These are phyloP conservation scores for Xestia ashworthii DNA, from an alignment of 2,888 invertebrate species.

Conservation along the genomic window DNA sequence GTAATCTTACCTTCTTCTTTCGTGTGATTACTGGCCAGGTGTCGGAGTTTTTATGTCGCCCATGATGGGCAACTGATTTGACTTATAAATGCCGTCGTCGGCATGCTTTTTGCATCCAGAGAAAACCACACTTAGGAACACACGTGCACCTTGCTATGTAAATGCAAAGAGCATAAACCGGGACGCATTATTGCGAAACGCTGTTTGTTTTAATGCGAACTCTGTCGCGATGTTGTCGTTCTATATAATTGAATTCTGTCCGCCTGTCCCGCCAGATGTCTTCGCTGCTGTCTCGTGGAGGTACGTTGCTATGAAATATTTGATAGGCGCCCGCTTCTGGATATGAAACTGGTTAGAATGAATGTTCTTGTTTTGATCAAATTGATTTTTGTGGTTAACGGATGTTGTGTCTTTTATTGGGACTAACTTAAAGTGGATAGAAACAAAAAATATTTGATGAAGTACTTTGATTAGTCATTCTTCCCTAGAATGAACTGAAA, in stretches of 20 bases:
- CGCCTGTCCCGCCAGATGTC: slow-evolving; percentile 81
- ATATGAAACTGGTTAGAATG: slow-evolving; percentile 67
- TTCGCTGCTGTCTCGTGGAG: slow-evolving; percentile 73
- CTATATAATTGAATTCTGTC: slow-evolving; percentile 81
- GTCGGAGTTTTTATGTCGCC: no score
- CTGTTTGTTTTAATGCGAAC: slow-evolving; percentile 80
- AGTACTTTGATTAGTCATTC: not conserved
- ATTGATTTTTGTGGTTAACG: slow-evolving; percentile 63
- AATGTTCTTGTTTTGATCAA: slow-evolving; percentile 67
- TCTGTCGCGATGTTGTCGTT: slow-evolving; percentile 77
- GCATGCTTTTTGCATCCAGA: slow-evolving; percentile 10
- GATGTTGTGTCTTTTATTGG: slow-evolving; percentile 9
- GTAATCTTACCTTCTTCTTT: no score
- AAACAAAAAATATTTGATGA: not conserved
- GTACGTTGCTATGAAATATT: slow-evolving; percentile 86
- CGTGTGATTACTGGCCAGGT: no score
- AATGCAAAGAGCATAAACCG: slow-evolving; percentile 67
- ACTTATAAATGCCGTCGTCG: no score
- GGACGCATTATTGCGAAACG: slow-evolving; percentile 68
- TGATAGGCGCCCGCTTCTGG: slow-evolving; percentile 77
- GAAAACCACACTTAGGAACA: slow-evolving; percentile 30
- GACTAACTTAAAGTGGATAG: not conserved
- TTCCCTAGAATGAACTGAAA: not conserved
- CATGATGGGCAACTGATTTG: no score
- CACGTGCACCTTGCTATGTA: slow-evolving; percentile 63